These are phyloP conservation scores for Origma solitaria DNA, from an alignment of 2,113 vertebrate species.

Conservation along the genomic window DNA sequence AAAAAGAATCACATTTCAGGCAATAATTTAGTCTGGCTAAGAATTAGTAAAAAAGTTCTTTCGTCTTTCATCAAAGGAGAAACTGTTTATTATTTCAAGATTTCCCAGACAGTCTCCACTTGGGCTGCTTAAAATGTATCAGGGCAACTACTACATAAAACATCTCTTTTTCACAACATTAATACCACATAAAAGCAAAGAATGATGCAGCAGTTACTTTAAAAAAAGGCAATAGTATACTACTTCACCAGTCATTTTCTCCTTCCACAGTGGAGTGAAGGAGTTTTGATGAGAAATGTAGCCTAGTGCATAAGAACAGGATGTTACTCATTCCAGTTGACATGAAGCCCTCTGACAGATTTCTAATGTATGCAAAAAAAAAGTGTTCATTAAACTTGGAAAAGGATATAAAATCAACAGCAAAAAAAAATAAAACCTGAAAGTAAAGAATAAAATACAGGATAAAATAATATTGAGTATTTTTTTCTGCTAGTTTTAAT, in stretches of 20 bases:
- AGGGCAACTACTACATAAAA: neutral
- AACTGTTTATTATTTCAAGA: neutral
- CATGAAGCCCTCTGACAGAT: neutral
- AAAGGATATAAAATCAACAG: neutral
- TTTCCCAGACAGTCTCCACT: neutral
- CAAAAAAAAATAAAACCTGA: neutral
- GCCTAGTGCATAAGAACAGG: neutral
- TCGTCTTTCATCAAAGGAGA: neutral
- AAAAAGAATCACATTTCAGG: neutral
- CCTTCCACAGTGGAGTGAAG: neutral
- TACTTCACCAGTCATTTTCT: neutral
- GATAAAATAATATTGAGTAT: neutral
- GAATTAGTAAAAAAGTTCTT: neutral
- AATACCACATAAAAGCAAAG: neutral
- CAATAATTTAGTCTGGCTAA: neutral
- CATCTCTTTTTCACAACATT: neutral
- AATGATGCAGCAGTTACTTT: neutral
- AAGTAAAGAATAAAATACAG: neutral
- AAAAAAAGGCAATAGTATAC: neutral
- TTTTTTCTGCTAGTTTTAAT: neutral
- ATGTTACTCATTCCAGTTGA: neutral
- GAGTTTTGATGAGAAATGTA: neutral
- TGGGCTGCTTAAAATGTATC: neutral
- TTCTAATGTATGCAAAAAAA: neutral
- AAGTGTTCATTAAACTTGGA: neutral